Percentiles rank a stretch among this genome's conserved stretches.
These are phyloP conservation scores for Mamestra brassicae DNA, from an alignment of 2,888 invertebrate species.

Conservation along the genomic window DNA sequence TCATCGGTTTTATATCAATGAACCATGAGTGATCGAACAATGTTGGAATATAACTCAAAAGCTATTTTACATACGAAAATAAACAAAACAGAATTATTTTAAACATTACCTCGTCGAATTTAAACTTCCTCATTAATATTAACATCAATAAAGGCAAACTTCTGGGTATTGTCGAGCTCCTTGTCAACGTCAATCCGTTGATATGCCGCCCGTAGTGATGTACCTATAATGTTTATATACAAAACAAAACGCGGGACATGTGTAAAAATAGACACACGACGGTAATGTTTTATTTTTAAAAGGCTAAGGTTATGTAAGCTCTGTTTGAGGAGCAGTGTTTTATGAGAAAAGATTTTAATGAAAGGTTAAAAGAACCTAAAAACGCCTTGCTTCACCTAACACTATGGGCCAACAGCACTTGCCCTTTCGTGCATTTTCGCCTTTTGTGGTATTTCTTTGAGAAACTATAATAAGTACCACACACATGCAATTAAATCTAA, in stretches of 20 bases:
- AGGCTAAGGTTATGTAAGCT: neutral
- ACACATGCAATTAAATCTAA: neutral
- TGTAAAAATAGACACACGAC: neutral
- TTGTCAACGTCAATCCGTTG: constrained; percentile 53
- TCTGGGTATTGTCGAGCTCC: constrained; percentile 55
- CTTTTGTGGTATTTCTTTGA: constrained; percentile 1
- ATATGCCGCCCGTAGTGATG: constrained; percentile 43
- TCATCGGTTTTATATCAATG: neutral
- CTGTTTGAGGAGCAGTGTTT: neutral
- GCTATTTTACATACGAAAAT: constrained; percentile 11
- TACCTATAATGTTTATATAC: constrained; percentile 6
- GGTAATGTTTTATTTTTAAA: constrained; percentile 4
- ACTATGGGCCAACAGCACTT: neutral
- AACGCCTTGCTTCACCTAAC: neutral
- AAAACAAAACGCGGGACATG: neutral
- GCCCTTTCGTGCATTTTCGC: neutral
- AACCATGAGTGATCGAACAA: neutral
- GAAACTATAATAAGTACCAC: neutral
- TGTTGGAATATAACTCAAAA: constrained; percentile 12
- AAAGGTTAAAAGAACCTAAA: neutral
- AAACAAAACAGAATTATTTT: constrained; percentile 9
- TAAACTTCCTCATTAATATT: constrained; percentile 59
- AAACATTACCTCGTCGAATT: constrained; percentile 13
- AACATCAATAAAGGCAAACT: constrained; percentile 45
- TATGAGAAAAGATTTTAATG: neutral